These are phyloP conservation scores for Brachypteracias leptosomus DNA, from an alignment of 2,113 vertebrate genomes.

Conservation along the genomic window DNA sequence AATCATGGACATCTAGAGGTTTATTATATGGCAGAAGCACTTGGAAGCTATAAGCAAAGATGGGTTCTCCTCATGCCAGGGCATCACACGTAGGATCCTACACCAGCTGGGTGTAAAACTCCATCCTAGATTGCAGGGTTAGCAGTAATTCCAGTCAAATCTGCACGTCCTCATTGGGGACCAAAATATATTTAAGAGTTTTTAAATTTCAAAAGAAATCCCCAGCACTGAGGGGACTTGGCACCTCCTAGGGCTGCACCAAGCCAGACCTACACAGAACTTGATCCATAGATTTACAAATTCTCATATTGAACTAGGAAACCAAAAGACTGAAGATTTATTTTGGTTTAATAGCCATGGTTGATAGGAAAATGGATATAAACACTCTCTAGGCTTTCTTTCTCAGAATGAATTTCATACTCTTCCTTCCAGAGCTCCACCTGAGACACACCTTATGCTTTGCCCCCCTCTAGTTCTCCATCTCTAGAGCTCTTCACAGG, in stretches of 20 bases:
- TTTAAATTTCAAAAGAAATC: not conserved
- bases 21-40: not conserved
- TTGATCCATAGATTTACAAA: not conserved
- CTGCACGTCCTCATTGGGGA: not conserved
- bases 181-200: not conserved
- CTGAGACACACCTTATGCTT: not conserved
- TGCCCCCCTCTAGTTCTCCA: not conserved
- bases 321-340: not conserved
- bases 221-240: not conserved
- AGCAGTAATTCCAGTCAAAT: not conserved
- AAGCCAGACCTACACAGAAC: not conserved
- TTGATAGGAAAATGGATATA: not conserved
- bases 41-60: not conserved
- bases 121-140: rapidly evolving
- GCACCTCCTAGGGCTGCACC: not conserved
- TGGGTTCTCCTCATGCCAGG: not conserved
- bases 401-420: not conserved
- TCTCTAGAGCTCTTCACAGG: not conserved
- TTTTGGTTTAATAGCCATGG: not conserved
- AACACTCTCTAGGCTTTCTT: not conserved
- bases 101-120: not conserved
- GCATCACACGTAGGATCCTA: not conserved
- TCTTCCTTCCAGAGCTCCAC: not conserved
- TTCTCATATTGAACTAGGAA: not conserved
- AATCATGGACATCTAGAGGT: not conserved